A percentile compares a stretch with the other conserved stretches of the same genome.
Evolutionary conservation across 2,113 vertebrate species (phyloP).

Genomic region (Canis aureus): DNA sequence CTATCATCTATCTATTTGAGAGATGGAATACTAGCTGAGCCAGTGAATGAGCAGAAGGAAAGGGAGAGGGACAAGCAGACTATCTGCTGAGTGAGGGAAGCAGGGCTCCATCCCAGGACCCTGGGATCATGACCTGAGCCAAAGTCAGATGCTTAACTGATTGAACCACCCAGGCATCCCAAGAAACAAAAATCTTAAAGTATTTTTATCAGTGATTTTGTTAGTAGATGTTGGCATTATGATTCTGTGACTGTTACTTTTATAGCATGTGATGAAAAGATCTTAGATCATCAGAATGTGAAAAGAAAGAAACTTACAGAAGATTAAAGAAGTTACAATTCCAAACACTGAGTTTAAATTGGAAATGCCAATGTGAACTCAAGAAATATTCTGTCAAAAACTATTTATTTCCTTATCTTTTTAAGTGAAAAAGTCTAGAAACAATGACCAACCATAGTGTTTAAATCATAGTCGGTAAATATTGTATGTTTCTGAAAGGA

Average conservation of each 20-base stretch:
- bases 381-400: background rate
- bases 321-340: conserved; percentile 35
- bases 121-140: background rate
- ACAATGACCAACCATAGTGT: background rate
- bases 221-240: background rate
- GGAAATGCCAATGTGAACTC: background rate
- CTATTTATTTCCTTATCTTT: background rate
- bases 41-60: too few relatives aligned
- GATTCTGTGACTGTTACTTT: background rate
- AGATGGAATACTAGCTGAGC: too few relatives aligned
- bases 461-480: background rate
- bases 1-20: too few relatives aligned
- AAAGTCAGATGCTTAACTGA: background rate
- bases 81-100: background rate
- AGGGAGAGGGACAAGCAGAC: background rate
- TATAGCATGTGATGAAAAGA: background rate
- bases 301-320: background rate
- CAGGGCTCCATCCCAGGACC: background rate
- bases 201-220: background rate
- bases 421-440: background rate
- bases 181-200: background rate
- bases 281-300: background rate
- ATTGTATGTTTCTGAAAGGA: background rate
- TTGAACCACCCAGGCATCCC: background rate
- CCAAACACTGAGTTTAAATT: background rate